These are phyloP conservation scores for Prietella phreatophila DNA, from an alignment of 2,113 vertebrate genomes.

Conservation along the genomic window DNA sequence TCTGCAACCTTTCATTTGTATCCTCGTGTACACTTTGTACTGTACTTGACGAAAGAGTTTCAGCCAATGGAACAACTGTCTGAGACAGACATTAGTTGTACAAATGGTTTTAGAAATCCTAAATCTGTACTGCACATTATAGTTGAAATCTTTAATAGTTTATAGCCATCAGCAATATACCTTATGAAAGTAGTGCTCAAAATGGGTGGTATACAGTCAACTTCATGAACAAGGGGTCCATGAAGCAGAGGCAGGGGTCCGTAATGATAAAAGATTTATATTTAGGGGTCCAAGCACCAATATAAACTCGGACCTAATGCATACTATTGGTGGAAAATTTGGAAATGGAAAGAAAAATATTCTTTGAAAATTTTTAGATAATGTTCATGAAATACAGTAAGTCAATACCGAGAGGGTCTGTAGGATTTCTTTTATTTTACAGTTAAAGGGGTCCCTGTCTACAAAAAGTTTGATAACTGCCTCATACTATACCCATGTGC, in stretches of 20 bases:
- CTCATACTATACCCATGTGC: not conserved
- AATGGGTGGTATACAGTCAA: not conserved
- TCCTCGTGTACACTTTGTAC: not conserved
- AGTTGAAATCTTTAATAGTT: not conserved
- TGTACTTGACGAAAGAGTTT: not conserved
- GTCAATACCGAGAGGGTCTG: not conserved
- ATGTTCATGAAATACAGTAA: not conserved
- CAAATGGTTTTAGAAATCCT: not conserved
- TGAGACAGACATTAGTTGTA: not conserved
- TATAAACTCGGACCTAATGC: not conserved
- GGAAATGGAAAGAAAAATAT: not conserved
- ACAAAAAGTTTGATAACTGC: not conserved
- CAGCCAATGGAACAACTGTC: not conserved
- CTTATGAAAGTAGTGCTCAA: not conserved
- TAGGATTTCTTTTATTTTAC: not conserved
- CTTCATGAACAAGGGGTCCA: no score
- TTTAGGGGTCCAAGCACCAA: not conserved
- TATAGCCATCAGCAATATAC: not conserved
- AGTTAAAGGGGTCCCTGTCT: not conserved
- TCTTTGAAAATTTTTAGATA: not conserved
- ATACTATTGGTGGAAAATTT: not conserved
- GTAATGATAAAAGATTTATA: not conserved
- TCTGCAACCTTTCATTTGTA: not conserved
- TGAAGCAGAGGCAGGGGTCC: not conserved
- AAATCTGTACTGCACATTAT: not conserved